Evolutionary conservation across 2,888 invertebrate species (phyloP), one percentile per base, ranked within the genome.

Genomic region (Tetramorium bicarinatum): DNA sequence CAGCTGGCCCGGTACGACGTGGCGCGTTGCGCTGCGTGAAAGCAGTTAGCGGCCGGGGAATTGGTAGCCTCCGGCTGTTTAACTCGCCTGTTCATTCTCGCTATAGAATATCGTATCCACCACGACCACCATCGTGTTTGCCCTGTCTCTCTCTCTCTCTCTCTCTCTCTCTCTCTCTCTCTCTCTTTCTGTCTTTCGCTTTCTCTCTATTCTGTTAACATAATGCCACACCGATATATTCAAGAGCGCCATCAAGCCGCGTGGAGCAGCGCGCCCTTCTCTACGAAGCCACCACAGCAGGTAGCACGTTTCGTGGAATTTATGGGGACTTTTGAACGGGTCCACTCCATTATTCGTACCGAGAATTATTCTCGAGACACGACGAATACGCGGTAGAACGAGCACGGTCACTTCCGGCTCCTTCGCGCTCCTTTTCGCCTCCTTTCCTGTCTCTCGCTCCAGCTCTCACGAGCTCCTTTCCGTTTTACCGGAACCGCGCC

Each of bases 281-380:
- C 21, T 38, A 8, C 85, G 47, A 59, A 75, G 69, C 82, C 52
- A 75, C 66, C 77, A 18, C 64, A 77, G 77, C 64, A 62, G 85
- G 66, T 56, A 85, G 80, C 90, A 87, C 91, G 87, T 90, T 91
- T 87, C 89, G 80, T 77, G 76, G 86, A 89, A 93, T 93, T 93
- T 93, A 93, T 93, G 92, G 91, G 90, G 90, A 92, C 91, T 93
- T 93, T 92, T 92, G 90, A 92, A 92, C 93, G 90, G 88, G 91
- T 91, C 89, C 91, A 87, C 93, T 93, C 92, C 91, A 93, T 93
- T 93, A 93, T 92, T 93, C 88, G 79, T 64, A 72, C 54, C 83
- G 88, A 88, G 91, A 92, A 93, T 92, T 91, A 91, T 90, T 88
- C 88, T 87, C 84, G 88, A 86, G 87, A 89, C 90, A 90, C 89